Conservation (phyloP, 1,140 invertebrate species). For the Cotesia chilonis region DNA sequence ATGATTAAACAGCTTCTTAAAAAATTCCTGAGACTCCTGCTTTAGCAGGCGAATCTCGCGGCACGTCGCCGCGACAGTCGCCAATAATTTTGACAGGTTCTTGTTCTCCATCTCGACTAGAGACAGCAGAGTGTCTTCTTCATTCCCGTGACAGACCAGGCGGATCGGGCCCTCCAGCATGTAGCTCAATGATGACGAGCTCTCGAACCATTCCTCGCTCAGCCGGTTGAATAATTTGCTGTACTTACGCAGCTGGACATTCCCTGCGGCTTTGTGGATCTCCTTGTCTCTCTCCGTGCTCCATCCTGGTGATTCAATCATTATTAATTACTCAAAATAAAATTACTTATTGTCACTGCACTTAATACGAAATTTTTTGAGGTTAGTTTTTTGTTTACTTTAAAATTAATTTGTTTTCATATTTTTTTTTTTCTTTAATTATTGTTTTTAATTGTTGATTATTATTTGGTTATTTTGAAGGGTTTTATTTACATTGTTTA, state of each 20-base stretch:
- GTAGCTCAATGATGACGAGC: conserved; percentile 58
- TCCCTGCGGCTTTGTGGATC: conserved; percentile 69
- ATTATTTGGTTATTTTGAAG: too few relatives aligned
- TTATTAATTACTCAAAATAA: conserved; percentile 40
- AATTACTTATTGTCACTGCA: too few relatives aligned
- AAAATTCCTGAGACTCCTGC: conserved; percentile 74
- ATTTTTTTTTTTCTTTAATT: too few relatives aligned
- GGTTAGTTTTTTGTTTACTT: too few relatives aligned
- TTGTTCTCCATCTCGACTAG: conserved; percentile 84
- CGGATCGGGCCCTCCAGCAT: conserved; percentile 67
- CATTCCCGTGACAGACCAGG: conserved; percentile 70
- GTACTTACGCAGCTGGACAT: conserved; percentile 74
- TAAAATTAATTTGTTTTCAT: too few relatives aligned
- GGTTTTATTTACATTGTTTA: too few relatives aligned
- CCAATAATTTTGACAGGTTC: conserved; percentile 82
- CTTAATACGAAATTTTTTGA: too few relatives aligned
- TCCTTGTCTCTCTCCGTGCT: conserved; percentile 55
- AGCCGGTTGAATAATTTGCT: conserved; percentile 77
- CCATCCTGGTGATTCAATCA: conserved; percentile 60
- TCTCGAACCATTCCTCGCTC: conserved; percentile 61
- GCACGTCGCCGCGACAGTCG: conserved; percentile 81
- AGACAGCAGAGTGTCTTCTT: conserved; percentile 73
- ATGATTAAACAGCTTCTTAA: conserved; percentile 71
- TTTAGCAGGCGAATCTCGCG: conserved; percentile 78
- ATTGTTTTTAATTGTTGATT: too few relatives aligned